Evolutionary conservation across 2,797 vertebrate species (phyloP).

Genomic region (Poecilia picta): DNA sequence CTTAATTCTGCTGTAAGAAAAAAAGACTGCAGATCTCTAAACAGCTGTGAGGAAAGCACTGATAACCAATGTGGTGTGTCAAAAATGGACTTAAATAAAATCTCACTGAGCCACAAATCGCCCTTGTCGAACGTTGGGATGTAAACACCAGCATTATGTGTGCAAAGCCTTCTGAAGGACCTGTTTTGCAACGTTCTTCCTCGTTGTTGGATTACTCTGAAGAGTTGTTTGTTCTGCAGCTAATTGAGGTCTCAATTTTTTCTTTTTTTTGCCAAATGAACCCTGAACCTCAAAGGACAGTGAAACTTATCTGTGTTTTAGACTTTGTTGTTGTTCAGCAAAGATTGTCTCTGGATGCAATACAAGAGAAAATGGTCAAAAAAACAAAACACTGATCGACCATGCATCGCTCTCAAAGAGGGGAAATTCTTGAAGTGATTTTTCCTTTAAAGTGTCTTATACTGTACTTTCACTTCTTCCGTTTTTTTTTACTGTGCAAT

Average conservation of each 20-base stretch:
- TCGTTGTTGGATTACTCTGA: slow-evolving; percentile 30
- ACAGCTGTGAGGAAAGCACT: slow-evolving; percentile 27
- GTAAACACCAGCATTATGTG: slow-evolving; percentile 19
- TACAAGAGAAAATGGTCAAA: slow-evolving; percentile 13
- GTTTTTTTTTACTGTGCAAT: slow-evolving; percentile 70
- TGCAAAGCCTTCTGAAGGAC: slow-evolving; percentile 37
- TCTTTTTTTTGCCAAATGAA: slow-evolving; percentile 63
- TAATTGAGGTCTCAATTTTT: slow-evolving; percentile 14
- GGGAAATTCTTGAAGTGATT: slow-evolving; percentile 22
- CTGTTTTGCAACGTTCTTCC: slow-evolving; percentile 13
- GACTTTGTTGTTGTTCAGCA: slow-evolving; percentile 9
- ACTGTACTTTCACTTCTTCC: slow-evolving; percentile 55
- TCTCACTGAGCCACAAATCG: slow-evolving; percentile 9
- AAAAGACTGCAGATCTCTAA: slow-evolving; percentile 37
- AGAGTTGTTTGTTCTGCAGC: slow-evolving; percentile 22
- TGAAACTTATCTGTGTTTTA: slow-evolving; percentile 29
- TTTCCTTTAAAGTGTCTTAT: slow-evolving; percentile 43
- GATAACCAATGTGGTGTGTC: slow-evolving; percentile 11
- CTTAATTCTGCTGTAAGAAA: slow-evolving; percentile 21
- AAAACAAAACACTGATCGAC: background rate
- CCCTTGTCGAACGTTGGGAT: slow-evolving; percentile 34
- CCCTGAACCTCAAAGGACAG: slow-evolving; percentile 8
- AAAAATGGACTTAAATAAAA: slow-evolving; percentile 31
- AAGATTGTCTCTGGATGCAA: slow-evolving; percentile 35
- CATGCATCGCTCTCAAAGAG: slow-evolving; percentile 6